These are phyloP conservation scores for Troilus luridus DNA, from an alignment of 2,888 invertebrate genomes.

Conservation along the genomic window DNA sequence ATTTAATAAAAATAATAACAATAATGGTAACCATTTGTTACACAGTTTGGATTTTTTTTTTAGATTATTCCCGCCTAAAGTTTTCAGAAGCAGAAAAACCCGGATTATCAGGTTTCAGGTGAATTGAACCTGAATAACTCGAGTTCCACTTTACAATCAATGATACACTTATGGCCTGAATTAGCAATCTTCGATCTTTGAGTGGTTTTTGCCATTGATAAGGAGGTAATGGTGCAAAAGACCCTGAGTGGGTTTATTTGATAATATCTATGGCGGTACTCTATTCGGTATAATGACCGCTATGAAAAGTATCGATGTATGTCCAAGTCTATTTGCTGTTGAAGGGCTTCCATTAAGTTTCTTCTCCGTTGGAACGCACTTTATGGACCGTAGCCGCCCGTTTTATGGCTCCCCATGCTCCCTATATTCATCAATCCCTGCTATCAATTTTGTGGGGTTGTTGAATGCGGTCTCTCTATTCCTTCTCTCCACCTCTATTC, in stretches of 20 bases:
- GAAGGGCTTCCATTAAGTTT: background rate
- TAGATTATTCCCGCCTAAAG: background rate
- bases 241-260: background rate
- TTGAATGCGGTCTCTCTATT: background rate
- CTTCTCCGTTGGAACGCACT: background rate
- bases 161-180: background rate
- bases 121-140: background rate
- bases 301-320: background rate
- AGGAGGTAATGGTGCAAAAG: background rate
- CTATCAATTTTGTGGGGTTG: constrained; percentile 10
- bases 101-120: background rate
- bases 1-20: too few relatives aligned
- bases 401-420: background rate
- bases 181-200: background rate
- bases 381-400: background rate
- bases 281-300: background rate
- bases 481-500: background rate
- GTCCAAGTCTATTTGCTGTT: background rate
- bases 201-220: constrained; percentile 4
- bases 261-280: background rate
- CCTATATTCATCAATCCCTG: constrained; percentile 23
- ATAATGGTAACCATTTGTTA: too few relatives aligned
- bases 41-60: too few relatives aligned
- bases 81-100: background rate
- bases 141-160: background rate